phyloP scores from a whole-genome alignment of 2,888 invertebrate genomes.

The Drosophila siamana region DNA sequence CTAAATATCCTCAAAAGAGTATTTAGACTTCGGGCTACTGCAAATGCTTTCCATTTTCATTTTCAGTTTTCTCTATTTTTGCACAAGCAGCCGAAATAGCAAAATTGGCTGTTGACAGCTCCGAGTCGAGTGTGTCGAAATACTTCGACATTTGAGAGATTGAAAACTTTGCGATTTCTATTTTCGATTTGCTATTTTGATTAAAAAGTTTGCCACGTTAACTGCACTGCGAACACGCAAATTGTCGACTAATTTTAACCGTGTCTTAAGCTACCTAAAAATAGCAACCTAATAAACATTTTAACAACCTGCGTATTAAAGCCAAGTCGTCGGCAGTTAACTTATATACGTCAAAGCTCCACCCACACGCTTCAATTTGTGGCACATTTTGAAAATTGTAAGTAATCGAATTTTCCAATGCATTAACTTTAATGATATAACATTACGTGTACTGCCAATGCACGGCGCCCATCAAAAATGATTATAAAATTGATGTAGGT shows the following conservation, averaged over 20 bases:
- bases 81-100: slow-evolving; percentile 45
- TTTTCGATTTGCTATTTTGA: slow-evolving; percentile 71
- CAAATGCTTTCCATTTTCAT: neutral
- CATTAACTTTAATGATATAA: slow-evolving; percentile 68
- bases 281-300: neutral
- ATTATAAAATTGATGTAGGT: slow-evolving; percentile 30
- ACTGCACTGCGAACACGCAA: slow-evolving; percentile 38
- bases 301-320: slow-evolving; percentile 1
- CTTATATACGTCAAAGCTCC: neutral
- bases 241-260: slow-evolving; percentile 43
- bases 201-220: slow-evolving; percentile 72
- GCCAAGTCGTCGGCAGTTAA: neutral
- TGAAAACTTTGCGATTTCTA: slow-evolving; percentile 72
- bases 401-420: slow-evolving; percentile 75
- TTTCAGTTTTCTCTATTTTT: slow-evolving; percentile 13
- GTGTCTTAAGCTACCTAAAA: neutral
- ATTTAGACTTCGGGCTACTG: slow-evolving; percentile 25
- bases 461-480: slow-evolving; percentile 15
- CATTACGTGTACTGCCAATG: slow-evolving; percentile 20
- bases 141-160: slow-evolving; percentile 74
- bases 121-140: slow-evolving; percentile 72
- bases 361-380: slow-evolving; percentile 45
- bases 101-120: slow-evolving; percentile 80
- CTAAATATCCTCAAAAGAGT: slow-evolving; percentile 20
- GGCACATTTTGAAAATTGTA: slow-evolving; percentile 52